Conservation (phyloP, 2,888 invertebrate genomes). For the Oscheius myriophilus region DNA sequence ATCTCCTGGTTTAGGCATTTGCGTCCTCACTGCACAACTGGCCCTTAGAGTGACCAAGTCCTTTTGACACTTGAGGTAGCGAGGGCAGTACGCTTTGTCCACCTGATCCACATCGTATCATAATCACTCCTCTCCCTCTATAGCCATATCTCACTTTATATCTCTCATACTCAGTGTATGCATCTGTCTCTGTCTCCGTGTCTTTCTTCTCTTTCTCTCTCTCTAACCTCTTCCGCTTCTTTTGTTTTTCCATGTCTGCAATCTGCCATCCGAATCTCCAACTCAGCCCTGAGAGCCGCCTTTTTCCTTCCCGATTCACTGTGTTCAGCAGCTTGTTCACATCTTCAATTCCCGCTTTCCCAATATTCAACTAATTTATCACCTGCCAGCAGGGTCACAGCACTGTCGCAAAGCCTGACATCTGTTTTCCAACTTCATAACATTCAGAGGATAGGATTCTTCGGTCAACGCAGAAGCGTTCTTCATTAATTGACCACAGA, state of each 20-base stretch:
- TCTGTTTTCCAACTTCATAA: conserved; percentile 34
- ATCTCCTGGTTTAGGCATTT: conserved; percentile 30
- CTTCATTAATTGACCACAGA: conserved; percentile 18
- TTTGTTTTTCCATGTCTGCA: conserved; percentile 22
- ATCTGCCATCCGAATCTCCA: conserved; percentile 48
- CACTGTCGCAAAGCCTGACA: conserved; percentile 45
- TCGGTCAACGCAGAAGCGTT: background rate
- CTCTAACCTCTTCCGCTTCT: conserved; percentile 1
- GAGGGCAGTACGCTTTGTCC: conserved; percentile 32
- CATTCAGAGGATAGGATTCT: conserved; percentile 3
- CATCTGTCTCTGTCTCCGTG: background rate
- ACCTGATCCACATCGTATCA: conserved; percentile 36
- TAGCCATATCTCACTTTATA: background rate
- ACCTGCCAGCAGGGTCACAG: conserved; percentile 47
- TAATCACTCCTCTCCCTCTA: no score
- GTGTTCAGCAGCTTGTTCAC: conserved; percentile 42
- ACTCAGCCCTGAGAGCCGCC: conserved; percentile 41
- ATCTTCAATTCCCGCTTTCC: conserved; percentile 25
- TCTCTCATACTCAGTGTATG: background rate
- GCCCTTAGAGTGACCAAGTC: conserved; percentile 35
- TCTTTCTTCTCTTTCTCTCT: conserved; percentile 9
- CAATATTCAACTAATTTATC: background rate
- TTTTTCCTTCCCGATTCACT: conserved; percentile 44
- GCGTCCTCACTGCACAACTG: conserved; percentile 21
- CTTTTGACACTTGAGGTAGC: conserved; percentile 48